These are phyloP conservation scores for Kuschelorhynchus macadamiae DNA, from an alignment of 2,888 invertebrate genomes.

Conservation along the genomic window DNA sequence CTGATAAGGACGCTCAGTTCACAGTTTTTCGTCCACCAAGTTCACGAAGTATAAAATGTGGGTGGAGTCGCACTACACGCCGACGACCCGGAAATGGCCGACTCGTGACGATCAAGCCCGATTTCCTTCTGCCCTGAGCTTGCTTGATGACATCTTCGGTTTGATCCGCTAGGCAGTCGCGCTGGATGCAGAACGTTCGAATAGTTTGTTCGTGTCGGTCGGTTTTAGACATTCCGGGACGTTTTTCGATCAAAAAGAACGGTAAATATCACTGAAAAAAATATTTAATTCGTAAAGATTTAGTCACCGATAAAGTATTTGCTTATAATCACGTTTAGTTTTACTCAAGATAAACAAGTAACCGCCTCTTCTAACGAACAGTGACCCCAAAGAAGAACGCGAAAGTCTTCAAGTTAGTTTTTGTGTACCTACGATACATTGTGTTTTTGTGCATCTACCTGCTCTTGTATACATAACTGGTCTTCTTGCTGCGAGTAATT, in stretches of 20 bases:
- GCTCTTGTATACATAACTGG: slow-evolving; percentile 33
- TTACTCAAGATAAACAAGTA: neutral
- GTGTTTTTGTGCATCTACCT: slow-evolving; percentile 46
- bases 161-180: slow-evolving; percentile 42
- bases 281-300: neutral
- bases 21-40: slow-evolving; percentile 42
- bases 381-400: slow-evolving; percentile 35
- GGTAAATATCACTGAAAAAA: slow-evolving; percentile 37
- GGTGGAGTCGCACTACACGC: slow-evolving; percentile 47
- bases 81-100: slow-evolving; percentile 39
- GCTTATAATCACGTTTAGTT: neutral
- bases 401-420: slow-evolving; percentile 44
- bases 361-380: slow-evolving; percentile 20
- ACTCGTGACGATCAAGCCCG: slow-evolving; percentile 37
- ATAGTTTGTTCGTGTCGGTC: slow-evolving; percentile 34
- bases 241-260: slow-evolving; percentile 31
- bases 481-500: slow-evolving; percentile 28
- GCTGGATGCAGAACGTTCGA: slow-evolving; percentile 41
- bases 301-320: neutral
- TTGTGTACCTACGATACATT: slow-evolving; percentile 45
- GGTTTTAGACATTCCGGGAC: slow-evolving; percentile 17
- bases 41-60: slow-evolving; percentile 45
- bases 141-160: slow-evolving; percentile 48
- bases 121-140: slow-evolving; percentile 42
- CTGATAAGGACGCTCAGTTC: slow-evolving; percentile 39